Evolutionary conservation across 2,113 vertebrate species (phyloP).

Genomic region (Clinocottus analis): DNA sequence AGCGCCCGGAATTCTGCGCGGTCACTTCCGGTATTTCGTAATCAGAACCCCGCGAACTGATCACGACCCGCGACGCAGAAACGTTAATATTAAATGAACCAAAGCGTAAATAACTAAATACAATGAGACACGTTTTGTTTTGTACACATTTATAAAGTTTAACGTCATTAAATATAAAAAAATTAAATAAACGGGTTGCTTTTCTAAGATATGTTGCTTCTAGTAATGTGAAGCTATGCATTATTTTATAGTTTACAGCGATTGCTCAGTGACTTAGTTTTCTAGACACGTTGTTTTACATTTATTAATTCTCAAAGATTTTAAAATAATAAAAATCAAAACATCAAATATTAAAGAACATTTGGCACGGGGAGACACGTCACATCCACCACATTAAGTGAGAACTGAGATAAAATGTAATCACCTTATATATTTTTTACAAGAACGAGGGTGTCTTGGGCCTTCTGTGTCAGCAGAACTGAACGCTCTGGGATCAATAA

Average conservation of each 20-base stretch:
- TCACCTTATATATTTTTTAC: neutral
- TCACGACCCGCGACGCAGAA: too few species aligned
- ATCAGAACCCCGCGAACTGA: neutral
- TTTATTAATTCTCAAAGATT: neutral
- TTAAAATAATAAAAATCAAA: too few species aligned
- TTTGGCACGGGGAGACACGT: neutral
- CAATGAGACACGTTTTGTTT: neutral
- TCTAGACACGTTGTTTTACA: neutral
- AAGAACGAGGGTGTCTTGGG: too few species aligned
- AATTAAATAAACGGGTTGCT: neutral
- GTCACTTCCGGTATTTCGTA: constrained; percentile 10
- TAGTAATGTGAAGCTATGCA: neutral
- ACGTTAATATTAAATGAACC: neutral
- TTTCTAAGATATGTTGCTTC: neutral
- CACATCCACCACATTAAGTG: neutral
- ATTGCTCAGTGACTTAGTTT: neutral
- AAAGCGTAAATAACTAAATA: neutral
- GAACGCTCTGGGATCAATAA: neutral
- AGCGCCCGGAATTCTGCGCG: neutral
- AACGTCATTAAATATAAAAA: constrained; percentile 26
- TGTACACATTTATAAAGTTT: neutral
- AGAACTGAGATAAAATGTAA: too few species aligned
- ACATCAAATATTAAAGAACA: neutral
- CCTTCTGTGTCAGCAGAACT: neutral
- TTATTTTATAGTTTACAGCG: neutral